These are phyloP conservation scores for Morpho helenor DNA, from an alignment of 2,888 invertebrate species.

Conservation along the genomic window DNA sequence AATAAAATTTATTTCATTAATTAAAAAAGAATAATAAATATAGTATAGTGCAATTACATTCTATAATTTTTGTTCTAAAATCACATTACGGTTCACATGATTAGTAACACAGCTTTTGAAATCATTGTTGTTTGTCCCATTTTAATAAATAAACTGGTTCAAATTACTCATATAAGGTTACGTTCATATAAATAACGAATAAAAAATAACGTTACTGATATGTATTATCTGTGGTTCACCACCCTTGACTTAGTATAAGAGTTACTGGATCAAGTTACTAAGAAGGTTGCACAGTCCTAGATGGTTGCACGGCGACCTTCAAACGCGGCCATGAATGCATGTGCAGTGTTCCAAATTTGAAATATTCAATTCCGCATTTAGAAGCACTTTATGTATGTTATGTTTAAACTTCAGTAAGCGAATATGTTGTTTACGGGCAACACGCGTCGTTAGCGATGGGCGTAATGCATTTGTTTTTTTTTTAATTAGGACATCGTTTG, in stretches of 20 bases:
- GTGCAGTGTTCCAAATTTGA: conserved; percentile 50
- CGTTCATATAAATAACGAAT: neutral
- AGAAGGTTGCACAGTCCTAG: conserved; percentile 25
- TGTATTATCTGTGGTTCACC: conserved; percentile 5
- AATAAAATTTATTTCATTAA: no score
- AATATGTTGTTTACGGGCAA: conserved; percentile 1
- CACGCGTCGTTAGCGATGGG: conserved; percentile 1
- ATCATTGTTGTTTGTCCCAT: no score
- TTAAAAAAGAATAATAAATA: no score
- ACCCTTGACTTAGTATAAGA: conserved; percentile 14
- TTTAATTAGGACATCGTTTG: neutral
- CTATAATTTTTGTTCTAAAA: no score
- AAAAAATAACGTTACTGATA: neutral
- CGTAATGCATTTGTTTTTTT: neutral
- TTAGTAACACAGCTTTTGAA: no score
- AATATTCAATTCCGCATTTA: conserved; percentile 52
- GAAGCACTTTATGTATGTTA: conserved; percentile 5
- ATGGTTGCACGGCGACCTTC: conserved; percentile 46
- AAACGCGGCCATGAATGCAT: conserved; percentile 47
- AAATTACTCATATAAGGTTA: neutral
- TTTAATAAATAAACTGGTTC: neutral
- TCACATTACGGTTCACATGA: no score
- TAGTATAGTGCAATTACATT: no score
- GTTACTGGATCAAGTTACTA: conserved; percentile 21
- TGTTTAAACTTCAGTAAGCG: neutral